Percentiles rank a stretch among this genome's conserved stretches.
Evolutionary conservation across 2,888 invertebrate genomes (phyloP).

Genomic region (Dorcus parallelipipedus): DNA sequence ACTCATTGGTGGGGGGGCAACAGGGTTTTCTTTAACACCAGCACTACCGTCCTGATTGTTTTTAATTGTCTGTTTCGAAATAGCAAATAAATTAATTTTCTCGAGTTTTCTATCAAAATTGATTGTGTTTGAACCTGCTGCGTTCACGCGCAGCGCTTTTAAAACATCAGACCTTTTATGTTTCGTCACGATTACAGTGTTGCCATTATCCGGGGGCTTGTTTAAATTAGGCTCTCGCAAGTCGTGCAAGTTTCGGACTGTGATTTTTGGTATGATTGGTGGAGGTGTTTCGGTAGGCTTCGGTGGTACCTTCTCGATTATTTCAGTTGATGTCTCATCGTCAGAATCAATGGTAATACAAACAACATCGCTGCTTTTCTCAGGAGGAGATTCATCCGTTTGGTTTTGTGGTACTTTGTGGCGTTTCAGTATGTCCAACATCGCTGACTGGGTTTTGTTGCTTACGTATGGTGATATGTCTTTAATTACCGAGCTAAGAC

Average conservation of each 20-base stretch:
- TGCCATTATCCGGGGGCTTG: too few relatives aligned
- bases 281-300: too few relatives aligned
- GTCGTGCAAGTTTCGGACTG: slow-evolving; percentile 8
- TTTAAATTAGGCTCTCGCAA: neutral
- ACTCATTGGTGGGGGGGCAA: too few relatives aligned
- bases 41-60: too few relatives aligned
- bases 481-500: neutral
- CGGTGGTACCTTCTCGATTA: neutral
- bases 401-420: slow-evolving; percentile 2
- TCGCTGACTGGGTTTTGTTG: slow-evolving; percentile 5
- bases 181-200: too few relatives aligned
- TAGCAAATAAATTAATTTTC: too few relatives aligned
- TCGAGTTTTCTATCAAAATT: too few relatives aligned
- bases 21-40: too few relatives aligned
- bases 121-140: too few relatives aligned
- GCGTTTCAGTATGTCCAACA: slow-evolving; percentile 8
- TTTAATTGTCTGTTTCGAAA: too few relatives aligned
- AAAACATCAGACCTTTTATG: too few relatives aligned
- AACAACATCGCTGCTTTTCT: slow-evolving; percentile 3
- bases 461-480: slow-evolving; percentile 8
- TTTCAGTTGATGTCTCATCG: neutral
- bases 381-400: neutral
- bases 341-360: slow-evolving; percentile 12
- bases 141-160: too few relatives aligned
- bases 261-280: slow-evolving; percentile 1